phyloP scores from a whole-genome alignment of 2,888 invertebrate genomes.

The Brachyopa scutellaris region DNA sequence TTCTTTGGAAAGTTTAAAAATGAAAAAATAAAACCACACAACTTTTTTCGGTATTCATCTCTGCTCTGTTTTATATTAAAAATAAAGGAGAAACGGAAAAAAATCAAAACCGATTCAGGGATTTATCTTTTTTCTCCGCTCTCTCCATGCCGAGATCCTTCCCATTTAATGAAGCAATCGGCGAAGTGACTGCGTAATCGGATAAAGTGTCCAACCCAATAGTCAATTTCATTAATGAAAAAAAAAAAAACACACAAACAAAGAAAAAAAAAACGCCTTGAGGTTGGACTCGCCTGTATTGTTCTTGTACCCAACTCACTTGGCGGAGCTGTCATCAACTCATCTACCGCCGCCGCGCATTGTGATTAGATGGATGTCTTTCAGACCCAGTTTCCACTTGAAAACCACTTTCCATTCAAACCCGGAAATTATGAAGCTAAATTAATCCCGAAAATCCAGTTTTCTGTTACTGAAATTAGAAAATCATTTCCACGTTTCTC shows the following conservation, averaged over 20 bases:
- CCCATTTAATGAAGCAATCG: constrained; percentile 58
- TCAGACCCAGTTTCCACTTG: constrained; percentile 38
- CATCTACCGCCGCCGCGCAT: constrained; percentile 17
- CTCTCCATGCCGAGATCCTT: neutral
- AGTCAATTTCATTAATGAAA: constrained; percentile 64
- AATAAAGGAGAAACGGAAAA: constrained; percentile 16
- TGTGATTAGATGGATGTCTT: constrained; percentile 54
- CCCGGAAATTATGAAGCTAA: constrained; percentile 66
- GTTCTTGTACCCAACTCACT: constrained; percentile 35
- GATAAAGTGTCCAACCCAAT: constrained; percentile 63
- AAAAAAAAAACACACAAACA: no score
- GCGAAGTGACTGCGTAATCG: constrained; percentile 60
- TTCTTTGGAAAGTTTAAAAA: constrained; percentile 2
- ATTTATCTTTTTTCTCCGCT: constrained; percentile 21
- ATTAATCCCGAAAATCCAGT: constrained; percentile 62
- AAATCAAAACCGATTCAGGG: constrained; percentile 38
- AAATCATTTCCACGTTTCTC: constrained; percentile 51
- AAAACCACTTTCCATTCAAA: constrained; percentile 35
- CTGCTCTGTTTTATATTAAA: constrained; percentile 28
- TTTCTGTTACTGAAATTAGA: constrained; percentile 58
- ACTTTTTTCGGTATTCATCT: constrained; percentile 37
- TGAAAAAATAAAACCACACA: neutral
- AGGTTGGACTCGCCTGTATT: constrained; percentile 25
- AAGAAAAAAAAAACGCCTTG: constrained; percentile 49
- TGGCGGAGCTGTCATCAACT: constrained; percentile 40